These are phyloP conservation scores for Phthorimaea operculella DNA, from an alignment of 1,140 invertebrate species.

Conservation along the genomic window DNA sequence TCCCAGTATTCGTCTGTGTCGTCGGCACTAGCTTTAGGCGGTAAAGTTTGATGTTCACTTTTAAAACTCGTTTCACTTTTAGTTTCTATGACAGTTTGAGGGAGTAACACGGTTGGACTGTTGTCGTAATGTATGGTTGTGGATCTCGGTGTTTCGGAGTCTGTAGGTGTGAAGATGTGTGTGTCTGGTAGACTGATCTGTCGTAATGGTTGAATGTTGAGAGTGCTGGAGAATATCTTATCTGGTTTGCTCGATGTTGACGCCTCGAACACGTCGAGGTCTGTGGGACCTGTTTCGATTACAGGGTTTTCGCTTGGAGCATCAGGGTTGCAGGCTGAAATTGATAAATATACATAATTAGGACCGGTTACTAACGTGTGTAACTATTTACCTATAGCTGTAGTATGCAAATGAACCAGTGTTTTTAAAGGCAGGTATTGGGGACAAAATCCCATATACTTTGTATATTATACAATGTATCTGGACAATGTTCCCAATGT, in stretches of 20 bases:
- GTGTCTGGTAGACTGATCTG: constrained; percentile 65
- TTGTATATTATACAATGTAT: no score
- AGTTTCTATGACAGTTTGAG: constrained; percentile 21
- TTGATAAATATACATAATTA: background rate
- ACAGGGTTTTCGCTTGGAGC: constrained; percentile 24
- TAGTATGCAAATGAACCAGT: no score
- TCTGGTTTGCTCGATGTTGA: constrained; percentile 31
- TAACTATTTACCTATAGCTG: no score
- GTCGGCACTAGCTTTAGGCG: constrained; percentile 3
- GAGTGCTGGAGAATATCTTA: constrained; percentile 46
- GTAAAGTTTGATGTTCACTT: background rate
- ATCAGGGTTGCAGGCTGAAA: constrained; percentile 57
- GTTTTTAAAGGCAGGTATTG: no score
- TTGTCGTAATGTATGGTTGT: constrained; percentile 63
- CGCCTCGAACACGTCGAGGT: constrained; percentile 43
- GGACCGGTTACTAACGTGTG: background rate
- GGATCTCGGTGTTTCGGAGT: constrained; percentile 63
- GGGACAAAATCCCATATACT: no score
- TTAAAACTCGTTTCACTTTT: background rate
- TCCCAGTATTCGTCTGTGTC: constrained; percentile 50
- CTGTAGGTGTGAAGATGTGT: constrained; percentile 65
- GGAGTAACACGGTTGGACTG: constrained; percentile 28
- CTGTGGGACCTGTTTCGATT: constrained; percentile 25
- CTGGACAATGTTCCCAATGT: no score
- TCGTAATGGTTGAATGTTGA: constrained; percentile 50